phyloP scores from a whole-genome alignment of 2,797 vertebrate species.

The Rhincodon typus region DNA sequence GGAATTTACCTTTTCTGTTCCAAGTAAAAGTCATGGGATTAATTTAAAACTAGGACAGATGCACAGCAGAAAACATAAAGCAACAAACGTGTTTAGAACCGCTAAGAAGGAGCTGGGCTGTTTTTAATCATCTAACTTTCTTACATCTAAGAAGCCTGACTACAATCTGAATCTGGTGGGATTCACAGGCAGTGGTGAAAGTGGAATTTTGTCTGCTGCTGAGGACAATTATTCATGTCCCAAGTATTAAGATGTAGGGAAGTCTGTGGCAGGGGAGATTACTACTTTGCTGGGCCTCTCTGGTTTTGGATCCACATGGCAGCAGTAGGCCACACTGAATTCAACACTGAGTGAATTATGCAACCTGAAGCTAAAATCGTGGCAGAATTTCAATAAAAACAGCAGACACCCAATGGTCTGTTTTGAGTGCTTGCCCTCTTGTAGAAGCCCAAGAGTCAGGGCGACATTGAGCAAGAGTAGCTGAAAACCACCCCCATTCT shows the following conservation, averaged over 20 bases:
- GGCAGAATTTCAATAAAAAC: background rate
- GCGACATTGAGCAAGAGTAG: background rate
- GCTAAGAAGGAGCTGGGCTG: no score
- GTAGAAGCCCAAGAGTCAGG: background rate
- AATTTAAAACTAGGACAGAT: background rate
- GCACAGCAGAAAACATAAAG: background rate
- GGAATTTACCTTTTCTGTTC: background rate
- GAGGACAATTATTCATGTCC: background rate
- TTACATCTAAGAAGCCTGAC: background rate
- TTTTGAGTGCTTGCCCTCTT: background rate
- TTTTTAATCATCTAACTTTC: background rate
- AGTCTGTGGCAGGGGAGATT: background rate
- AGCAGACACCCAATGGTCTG: background rate
- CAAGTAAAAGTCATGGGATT: background rate
- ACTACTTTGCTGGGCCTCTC: background rate
- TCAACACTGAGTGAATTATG: background rate
- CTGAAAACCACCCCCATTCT: background rate
- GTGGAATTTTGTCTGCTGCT: background rate
- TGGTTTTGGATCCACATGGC: background rate
- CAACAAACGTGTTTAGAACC: background rate
- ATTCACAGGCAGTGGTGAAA: background rate
- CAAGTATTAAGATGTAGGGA: background rate
- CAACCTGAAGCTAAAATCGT: background rate
- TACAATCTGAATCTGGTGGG: background rate
- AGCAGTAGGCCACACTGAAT: background rate